Percentiles rank a stretch among this genome's conserved stretches.
Conservation (phyloP, 2,888 invertebrate species). For the Mythimna impura region DNA sequence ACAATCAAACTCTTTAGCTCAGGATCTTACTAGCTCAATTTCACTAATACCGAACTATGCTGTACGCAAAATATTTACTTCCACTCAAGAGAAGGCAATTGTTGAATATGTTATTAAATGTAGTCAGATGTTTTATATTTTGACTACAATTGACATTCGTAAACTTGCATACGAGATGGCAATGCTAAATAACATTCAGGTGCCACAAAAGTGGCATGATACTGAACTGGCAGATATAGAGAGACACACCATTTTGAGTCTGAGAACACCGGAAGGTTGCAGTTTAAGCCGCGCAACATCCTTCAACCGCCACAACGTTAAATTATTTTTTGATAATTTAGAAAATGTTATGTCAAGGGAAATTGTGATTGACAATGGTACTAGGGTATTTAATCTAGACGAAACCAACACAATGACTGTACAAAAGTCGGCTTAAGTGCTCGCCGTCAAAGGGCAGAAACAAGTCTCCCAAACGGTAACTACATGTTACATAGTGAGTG, state of each 20-base stretch:
- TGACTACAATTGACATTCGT: no score
- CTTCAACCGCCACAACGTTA: neutral
- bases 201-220: no score
- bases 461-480: constrained; percentile 1
- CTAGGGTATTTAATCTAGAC: constrained; percentile 3
- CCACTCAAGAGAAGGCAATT: neutral
- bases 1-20: constrained; percentile 2
- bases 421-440: neutral
- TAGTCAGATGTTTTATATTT: no score
- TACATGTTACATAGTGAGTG: constrained; percentile 7
- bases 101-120: neutral
- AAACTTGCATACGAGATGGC: no score
- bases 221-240: no score
- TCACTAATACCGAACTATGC: constrained; percentile 27
- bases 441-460: neutral
- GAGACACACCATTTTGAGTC: no score
- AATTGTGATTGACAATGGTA: constrained; percentile 3
- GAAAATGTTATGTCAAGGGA: neutral
- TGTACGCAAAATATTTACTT: constrained; percentile 17
- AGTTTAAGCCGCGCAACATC: no score
- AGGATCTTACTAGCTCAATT: constrained; percentile 7
- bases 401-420: constrained; percentile 5
- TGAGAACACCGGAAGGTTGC: no score
- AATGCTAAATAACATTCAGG: no score
- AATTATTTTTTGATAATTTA: no score